phyloP scores from a whole-genome alignment of 2,888 invertebrate genomes.

The Lasioglossum pauxillum region DNA sequence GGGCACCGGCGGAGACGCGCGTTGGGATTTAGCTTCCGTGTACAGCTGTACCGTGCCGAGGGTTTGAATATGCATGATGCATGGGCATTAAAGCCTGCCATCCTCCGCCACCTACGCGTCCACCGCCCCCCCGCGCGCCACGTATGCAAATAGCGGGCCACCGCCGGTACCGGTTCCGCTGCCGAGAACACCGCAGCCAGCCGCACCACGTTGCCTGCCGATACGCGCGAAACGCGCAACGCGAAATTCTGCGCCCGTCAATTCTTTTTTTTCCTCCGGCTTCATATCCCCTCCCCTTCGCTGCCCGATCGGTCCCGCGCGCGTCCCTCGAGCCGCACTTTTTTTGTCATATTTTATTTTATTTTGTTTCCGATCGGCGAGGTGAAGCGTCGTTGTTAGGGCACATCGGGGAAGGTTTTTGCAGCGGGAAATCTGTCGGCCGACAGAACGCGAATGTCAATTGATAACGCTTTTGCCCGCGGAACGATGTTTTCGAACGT shows the following conservation, averaged over 20 bases:
- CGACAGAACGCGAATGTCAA: not conserved
- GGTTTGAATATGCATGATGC: conserved; percentile 84
- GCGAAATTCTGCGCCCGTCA: conserved; percentile 51
- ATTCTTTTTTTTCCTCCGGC: conserved; percentile 46
- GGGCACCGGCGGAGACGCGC: conserved; percentile 71
- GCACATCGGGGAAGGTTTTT: conserved; percentile 7
- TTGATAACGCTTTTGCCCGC: not conserved
- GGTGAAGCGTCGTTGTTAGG: conserved; percentile 3
- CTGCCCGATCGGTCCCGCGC: not conserved
- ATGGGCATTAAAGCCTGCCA: conserved; percentile 83
- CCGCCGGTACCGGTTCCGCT: conserved; percentile 60
- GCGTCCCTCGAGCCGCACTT: not conserved
- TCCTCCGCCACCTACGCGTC: conserved; percentile 63
- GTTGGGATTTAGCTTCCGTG: conserved; percentile 83
- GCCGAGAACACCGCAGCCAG: conserved; percentile 54
- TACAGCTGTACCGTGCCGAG: conserved; percentile 81
- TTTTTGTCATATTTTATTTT: not conserved
- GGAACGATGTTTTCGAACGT: conserved; percentile 3
- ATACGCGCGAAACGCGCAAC: conserved; percentile 52
- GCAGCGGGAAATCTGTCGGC: conserved; percentile 31
- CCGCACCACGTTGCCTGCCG: conserved; percentile 51
- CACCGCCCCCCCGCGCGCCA: conserved; percentile 64
- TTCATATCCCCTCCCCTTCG: not conserved
- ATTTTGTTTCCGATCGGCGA: conserved; percentile 4
- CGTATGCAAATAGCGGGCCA: conserved; percentile 82